Base-by-base conservation (phyloP, 2,113 vertebrate species). In the Lagopus muta region DNA sequence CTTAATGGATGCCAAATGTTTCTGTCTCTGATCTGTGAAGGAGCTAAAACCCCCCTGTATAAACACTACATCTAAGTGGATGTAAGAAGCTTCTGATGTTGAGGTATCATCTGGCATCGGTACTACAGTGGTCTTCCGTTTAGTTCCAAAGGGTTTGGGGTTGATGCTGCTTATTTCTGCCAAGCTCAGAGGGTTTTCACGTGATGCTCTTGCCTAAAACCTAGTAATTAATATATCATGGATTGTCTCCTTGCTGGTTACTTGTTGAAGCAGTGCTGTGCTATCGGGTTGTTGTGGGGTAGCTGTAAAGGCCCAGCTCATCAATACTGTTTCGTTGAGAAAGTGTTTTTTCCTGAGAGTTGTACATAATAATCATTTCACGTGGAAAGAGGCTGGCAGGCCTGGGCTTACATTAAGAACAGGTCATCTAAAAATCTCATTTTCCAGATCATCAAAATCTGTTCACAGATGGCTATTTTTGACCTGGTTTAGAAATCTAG, bases 401-500 rank as follows among this genome's bases (percentile, higher is more conserved):
- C 76, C n/a, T 86, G 61, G 62, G 52, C 55, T 96, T 89, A 90
- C 69, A 72, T 97, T 95, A 92, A 88, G 91, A 92, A 40, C 60
- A 95, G 88, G 76, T 89, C 85, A 85, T 78, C 75, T 95, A 91
- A 95, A 94, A 91, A 69, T 64, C 72, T 92, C 43, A 90, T 80
- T 91, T 92, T 96, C 89, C 62, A 81, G 88, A 75, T 88, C 42
- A 74, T 83, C 57, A 47, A 22, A 95, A 84, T 94, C 82, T 76
- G 80, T 79, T 79, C 58, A 60, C 89, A 85, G 88, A 91, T 89
- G 92, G 91, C 82, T 82, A 24, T 73, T 90, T 88, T 70, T 82
- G 87, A 92, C 83, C 86, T 95, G 82, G 75, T 91, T 96, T 95
- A 91, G 77, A 94, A 95, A 93, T 91, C 62, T 65, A 76, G 17